phyloP scores from a whole-genome alignment of 2,113 vertebrate species.

The Barbus barbus region DNA sequence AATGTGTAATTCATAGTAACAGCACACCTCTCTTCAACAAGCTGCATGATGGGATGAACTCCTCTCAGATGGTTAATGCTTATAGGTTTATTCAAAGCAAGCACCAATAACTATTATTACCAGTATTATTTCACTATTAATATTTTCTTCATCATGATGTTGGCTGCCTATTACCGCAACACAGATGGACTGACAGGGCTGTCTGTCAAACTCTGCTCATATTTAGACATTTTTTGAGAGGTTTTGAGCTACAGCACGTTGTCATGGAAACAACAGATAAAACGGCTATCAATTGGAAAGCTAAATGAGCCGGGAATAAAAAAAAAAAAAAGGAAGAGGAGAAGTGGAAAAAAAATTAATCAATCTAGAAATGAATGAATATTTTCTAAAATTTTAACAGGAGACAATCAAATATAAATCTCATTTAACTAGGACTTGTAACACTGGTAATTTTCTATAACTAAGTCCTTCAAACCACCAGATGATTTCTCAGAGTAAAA shows the following conservation, averaged over 20 bases:
- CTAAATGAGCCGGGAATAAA: conserved; percentile 57
- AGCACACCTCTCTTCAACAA: neutral
- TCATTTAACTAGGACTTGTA: neutral
- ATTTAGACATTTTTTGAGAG: conserved; percentile 66
- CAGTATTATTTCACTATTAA: neutral
- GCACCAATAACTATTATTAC: neutral
- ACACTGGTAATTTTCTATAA: neutral
- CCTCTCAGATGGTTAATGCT: neutral
- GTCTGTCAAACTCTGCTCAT: conserved; percentile 63
- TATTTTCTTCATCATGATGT: conserved; percentile 4
- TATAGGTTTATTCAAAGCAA: neutral
- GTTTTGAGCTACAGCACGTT: conserved; percentile 63
- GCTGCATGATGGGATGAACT: neutral
- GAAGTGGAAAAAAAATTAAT: neutral
- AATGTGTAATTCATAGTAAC: neutral
- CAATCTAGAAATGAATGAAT: conserved; percentile 31
- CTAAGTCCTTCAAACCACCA: neutral
- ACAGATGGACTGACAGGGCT: neutral
- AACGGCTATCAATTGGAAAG: conserved; percentile 65
- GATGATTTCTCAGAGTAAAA: neutral
- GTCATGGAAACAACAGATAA: conserved; percentile 77
- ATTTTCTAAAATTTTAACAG: neutral
- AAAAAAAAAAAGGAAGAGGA: neutral
- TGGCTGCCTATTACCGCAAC: neutral
- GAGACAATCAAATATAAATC: neutral